A percentile compares a stretch with the other conserved stretches of the same genome.
Evolutionary conservation across 2,888 invertebrate species (phyloP).

Genomic region (Caenorhabditis sp.): DNA sequence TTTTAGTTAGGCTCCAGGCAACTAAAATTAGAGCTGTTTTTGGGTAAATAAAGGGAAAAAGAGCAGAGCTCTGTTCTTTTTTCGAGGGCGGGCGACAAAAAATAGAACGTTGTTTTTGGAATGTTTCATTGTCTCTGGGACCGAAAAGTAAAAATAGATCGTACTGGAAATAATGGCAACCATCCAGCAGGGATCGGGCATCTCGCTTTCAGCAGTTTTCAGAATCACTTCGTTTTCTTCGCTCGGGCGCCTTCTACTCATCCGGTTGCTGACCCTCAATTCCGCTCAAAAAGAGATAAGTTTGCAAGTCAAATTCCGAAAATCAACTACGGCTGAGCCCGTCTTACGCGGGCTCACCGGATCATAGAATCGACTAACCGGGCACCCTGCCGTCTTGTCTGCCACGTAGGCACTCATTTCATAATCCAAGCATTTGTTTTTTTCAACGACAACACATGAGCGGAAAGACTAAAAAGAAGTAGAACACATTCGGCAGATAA

Average conservation of each 20-base stretch:
- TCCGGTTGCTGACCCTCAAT: neutral
- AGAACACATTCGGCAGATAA: neutral
- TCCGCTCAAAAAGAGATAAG: neutral
- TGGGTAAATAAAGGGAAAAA: slow-evolving; percentile 37
- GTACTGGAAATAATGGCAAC: too few relatives aligned
- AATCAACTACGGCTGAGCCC: slow-evolving; percentile 29
- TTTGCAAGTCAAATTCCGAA: slow-evolving; percentile 18
- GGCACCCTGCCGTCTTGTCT: slow-evolving; percentile 29
- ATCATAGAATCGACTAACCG: slow-evolving; percentile 19
- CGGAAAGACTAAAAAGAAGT: too few relatives aligned
- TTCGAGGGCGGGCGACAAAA: slow-evolving; percentile 8
- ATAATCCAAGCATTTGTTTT: too few relatives aligned
- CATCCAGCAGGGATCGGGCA: too few relatives aligned
- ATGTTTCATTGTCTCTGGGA: slow-evolving; percentile 43
- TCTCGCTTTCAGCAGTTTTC: too few relatives aligned
- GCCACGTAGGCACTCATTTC: slow-evolving; percentile 32
- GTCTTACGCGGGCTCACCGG: slow-evolving; percentile 16
- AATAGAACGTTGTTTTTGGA: slow-evolving; percentile 42
- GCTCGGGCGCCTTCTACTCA: too few relatives aligned
- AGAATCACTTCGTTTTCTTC: too few relatives aligned
- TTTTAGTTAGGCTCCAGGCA: slow-evolving; percentile 41
- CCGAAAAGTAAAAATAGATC: slow-evolving; percentile 26
- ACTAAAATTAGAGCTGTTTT: slow-evolving; percentile 54
- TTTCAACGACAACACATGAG: too few relatives aligned
- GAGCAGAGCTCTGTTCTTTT: neutral